Conservation (phyloP, 2,888 invertebrate species). For the Stenotaenia linearis region DNA sequence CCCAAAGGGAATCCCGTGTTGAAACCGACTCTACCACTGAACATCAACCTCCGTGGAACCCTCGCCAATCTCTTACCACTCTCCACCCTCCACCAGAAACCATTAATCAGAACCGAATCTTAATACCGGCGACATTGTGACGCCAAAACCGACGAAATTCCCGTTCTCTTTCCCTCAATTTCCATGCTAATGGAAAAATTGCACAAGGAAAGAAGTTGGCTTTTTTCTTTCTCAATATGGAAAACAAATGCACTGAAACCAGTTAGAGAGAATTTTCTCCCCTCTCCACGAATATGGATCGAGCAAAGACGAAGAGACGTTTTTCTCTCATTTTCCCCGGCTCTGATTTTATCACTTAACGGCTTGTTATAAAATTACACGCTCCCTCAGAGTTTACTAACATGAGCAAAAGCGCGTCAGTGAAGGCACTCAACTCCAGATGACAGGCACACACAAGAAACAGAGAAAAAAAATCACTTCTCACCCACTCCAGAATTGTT, state of each 20-base stretch:
- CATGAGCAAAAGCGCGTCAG: conserved; percentile 27
- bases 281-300: conserved; percentile 29
- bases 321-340: conserved; percentile 30
- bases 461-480: conserved; percentile 21
- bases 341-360: conserved; percentile 33
- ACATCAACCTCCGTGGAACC: conserved; percentile 1
- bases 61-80: background rate
- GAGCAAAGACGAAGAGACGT: conserved; percentile 24
- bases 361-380: conserved; percentile 34
- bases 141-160: conserved; percentile 29
- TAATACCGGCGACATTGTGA: conserved; percentile 31
- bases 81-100: conserved; percentile 13
- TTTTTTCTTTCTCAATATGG: conserved; percentile 32
- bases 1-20: background rate
- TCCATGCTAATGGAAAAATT: conserved; percentile 35
- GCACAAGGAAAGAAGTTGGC: conserved; percentile 20
- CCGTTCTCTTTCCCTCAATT: conserved; percentile 27
- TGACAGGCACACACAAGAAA: conserved; percentile 26
- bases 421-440: conserved; percentile 26
- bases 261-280: conserved; percentile 6
- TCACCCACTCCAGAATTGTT: conserved; percentile 26
- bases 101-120: conserved; percentile 29
- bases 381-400: conserved; percentile 32
- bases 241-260: conserved; percentile 33
- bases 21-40: conserved; percentile 1